Conservation (phyloP, 1,140 invertebrate species). For the Dysdera silvatica region DNA sequence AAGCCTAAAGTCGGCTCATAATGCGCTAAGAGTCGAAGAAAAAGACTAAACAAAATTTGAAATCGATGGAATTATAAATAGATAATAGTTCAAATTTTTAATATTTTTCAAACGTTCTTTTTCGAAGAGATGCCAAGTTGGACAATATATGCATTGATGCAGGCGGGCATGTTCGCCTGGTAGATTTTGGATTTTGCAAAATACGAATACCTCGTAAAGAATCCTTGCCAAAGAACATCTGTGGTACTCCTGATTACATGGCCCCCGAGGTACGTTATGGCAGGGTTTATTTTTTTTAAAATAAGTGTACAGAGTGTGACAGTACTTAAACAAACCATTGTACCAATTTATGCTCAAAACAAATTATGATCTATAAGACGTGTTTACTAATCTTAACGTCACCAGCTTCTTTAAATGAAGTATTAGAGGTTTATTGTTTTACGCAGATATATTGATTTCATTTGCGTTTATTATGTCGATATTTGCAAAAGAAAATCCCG, state of each 20-base stretch:
- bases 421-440: too few species aligned
- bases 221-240: slow-evolving; percentile 79
- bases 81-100: too few species aligned
- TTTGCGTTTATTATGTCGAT: too few species aligned
- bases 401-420: too few species aligned
- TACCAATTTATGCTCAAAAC: background rate
- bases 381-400: background rate
- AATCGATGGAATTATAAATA: too few species aligned
- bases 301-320: too few species aligned
- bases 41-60: too few species aligned
- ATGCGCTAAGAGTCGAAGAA: too few species aligned
- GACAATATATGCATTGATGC: slow-evolving; percentile 96
- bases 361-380: background rate
- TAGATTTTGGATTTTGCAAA: slow-evolving; percentile 99
- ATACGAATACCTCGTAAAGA: slow-evolving; percentile 89
- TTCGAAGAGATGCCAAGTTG: slow-evolving; percentile 77
- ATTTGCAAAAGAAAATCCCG: too few species aligned
- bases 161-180: slow-evolving; percentile 93
- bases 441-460: too few species aligned
- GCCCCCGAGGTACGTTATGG: slow-evolving; percentile 11
- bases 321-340: background rate
- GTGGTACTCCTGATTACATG: slow-evolving; percentile 80
- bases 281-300: too few species aligned
- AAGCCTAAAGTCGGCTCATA: too few species aligned
- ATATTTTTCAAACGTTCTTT: slow-evolving; percentile 9